phyloP scores from a whole-genome alignment of 2,888 invertebrate species.

The Philereme vetulata region DNA sequence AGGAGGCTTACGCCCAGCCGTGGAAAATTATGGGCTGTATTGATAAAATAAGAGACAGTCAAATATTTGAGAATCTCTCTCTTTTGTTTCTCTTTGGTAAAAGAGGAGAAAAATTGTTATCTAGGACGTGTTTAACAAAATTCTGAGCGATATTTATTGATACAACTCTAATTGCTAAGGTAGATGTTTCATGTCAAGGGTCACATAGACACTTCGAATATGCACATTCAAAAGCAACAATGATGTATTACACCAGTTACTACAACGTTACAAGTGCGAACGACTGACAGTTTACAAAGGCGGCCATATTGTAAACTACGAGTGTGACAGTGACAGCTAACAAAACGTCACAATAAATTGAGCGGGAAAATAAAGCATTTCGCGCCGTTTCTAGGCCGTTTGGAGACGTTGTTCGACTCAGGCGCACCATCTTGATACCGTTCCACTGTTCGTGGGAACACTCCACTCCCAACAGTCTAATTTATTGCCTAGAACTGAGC shows the following conservation, averaged over 20 bases:
- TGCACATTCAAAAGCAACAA: constrained; percentile 30
- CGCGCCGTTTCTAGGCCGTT: constrained; percentile 64
- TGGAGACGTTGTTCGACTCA: constrained; percentile 56
- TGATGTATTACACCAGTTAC: constrained; percentile 23
- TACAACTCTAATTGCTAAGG: constrained; percentile 10
- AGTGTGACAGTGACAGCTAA: constrained; percentile 72
- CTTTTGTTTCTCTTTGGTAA: no score
- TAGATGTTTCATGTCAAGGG: constrained; percentile 18
- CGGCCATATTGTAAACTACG: constrained; percentile 45
- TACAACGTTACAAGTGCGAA: constrained; percentile 38
- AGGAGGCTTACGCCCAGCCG: no score
- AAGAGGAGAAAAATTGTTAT: no score
- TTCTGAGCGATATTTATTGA: not conserved
- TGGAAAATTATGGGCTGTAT: no score
- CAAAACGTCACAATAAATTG: constrained; percentile 79
- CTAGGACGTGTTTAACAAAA: no score
- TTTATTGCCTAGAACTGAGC: constrained; percentile 73
- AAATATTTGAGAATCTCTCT: no score
- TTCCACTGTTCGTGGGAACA: constrained; percentile 75
- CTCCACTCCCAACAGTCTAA: constrained; percentile 66
- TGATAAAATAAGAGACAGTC: no score
- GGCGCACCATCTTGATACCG: constrained; percentile 78
- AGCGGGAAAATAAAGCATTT: constrained; percentile 76
- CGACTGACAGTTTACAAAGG: constrained; percentile 36
- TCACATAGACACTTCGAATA: constrained; percentile 12